Evolutionary conservation across 2,888 invertebrate species (phyloP).

Genomic region (Colletes collaris): DNA sequence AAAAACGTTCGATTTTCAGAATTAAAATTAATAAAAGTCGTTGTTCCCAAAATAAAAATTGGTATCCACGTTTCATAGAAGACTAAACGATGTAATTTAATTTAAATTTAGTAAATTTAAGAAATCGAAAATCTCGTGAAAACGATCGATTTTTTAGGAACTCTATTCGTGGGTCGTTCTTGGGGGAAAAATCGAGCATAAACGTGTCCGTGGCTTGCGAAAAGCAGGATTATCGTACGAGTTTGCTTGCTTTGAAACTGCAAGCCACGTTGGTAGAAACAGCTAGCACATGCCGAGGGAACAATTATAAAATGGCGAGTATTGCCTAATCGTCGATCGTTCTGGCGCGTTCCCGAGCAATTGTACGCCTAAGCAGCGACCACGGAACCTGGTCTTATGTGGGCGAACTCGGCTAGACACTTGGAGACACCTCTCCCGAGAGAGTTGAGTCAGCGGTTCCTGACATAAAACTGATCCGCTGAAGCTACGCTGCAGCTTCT

Average conservation of each 20-base stretch:
- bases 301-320: conserved; percentile 69
- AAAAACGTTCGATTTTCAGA: too few species aligned
- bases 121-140: too few species aligned
- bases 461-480: conserved; percentile 54
- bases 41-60: too few species aligned
- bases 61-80: too few species aligned
- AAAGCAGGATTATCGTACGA: conserved; percentile 26
- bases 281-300: conserved; percentile 46
- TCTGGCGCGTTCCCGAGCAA: conserved; percentile 56
- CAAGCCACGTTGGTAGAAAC: conserved; percentile 38
- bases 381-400: conserved; percentile 61
- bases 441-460: conserved; percentile 69
- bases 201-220: conserved; percentile 13
- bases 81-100: too few species aligned
- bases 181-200: too few species aligned
- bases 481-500: conserved; percentile 22
- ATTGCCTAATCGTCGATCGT: conserved; percentile 67
- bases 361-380: conserved; percentile 67
- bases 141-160: too few species aligned
- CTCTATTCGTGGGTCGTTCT: too few species aligned
- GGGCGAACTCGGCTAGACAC: conserved; percentile 73
- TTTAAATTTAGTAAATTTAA: too few species aligned
- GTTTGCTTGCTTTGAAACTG: conserved; percentile 42
- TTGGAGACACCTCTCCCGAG: conserved; percentile 62
- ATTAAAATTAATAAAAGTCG: too few species aligned